A percentile compares a stretch with the other conserved stretches of the same genome.
Conservation (phyloP, 2,888 invertebrate species). For the Pasiphila rectangulata region DNA sequence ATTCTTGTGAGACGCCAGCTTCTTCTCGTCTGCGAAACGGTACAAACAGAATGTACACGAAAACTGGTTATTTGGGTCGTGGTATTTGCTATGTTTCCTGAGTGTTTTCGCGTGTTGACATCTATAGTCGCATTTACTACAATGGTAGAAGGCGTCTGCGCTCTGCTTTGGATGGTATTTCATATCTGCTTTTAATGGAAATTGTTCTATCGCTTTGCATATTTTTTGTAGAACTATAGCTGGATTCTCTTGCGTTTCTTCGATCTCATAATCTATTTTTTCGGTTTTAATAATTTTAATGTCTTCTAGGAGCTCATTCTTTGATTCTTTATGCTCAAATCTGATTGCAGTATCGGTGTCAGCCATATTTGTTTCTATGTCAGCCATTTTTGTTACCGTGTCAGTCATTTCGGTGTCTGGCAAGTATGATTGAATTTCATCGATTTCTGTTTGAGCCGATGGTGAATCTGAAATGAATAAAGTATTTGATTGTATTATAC, state of each 20-base stretch:
- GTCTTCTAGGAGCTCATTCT: too few species aligned
- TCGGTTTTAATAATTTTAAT: too few species aligned
- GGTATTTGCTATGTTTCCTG: background rate
- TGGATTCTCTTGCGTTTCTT: background rate
- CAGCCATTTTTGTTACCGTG: too few species aligned
- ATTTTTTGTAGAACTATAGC: background rate
- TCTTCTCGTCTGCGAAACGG: constrained; percentile 4
- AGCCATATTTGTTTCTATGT: too few species aligned
- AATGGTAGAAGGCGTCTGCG: background rate
- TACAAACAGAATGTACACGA: constrained; percentile 7
- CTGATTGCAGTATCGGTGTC: too few species aligned
- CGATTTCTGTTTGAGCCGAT: too few species aligned
- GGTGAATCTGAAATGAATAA: background rate
- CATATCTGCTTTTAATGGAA: background rate
- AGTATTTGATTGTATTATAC: too few species aligned
- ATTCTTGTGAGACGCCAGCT: constrained; percentile 3
- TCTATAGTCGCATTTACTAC: constrained; percentile 2
- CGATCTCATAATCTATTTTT: background rate
- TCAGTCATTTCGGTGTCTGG: too few species aligned
- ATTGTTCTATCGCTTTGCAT: background rate
- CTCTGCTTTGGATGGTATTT: background rate
- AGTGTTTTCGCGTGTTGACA: background rate
- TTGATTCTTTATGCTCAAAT: too few species aligned
- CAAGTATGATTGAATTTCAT: background rate
- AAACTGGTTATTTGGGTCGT: background rate